A percentile compares a stretch with the other conserved stretches of the same genome.
Evolutionary conservation across 2,888 invertebrate species (phyloP).

Genomic region (Listrodromus nycthemerus): DNA sequence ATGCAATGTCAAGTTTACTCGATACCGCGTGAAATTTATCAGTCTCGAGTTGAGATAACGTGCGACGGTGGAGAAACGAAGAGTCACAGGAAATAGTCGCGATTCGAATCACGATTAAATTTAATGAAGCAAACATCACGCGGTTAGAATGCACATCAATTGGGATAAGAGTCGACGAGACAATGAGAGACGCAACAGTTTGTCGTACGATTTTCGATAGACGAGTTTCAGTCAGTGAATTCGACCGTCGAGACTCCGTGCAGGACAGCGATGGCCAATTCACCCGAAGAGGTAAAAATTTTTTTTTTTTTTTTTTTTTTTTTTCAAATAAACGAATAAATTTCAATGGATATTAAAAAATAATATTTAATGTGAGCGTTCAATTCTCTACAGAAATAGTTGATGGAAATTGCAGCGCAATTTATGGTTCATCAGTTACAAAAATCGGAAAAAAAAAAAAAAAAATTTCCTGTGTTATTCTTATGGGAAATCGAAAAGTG

Average conservation of each 20-base stretch:
- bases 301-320: no score
- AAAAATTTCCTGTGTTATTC: no score
- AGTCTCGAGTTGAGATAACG: slow-evolving; percentile 15
- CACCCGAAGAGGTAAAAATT: slow-evolving; percentile 21
- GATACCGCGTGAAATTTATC: background rate
- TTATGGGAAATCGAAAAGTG: no score
- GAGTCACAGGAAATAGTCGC: background rate
- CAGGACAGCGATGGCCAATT: slow-evolving; percentile 7
- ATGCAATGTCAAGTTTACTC: slow-evolving; percentile 17
- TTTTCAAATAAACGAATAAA: background rate
- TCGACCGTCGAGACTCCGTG: background rate
- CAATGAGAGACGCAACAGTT: slow-evolving; percentile 18
- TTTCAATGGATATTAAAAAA: background rate
- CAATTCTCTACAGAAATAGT: no score
- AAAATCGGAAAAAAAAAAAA: no score
- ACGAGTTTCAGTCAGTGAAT: slow-evolving; percentile 9
- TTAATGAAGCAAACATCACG: slow-evolving; percentile 16
- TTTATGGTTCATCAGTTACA: no score
- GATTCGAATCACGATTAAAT: slow-evolving; percentile 11
- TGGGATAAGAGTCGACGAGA: slow-evolving; percentile 17
- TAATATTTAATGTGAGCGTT: background rate
- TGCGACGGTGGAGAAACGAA: background rate
- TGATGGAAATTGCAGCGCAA: no score
- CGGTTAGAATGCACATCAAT: background rate
- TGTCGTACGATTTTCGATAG: slow-evolving; percentile 12